Conservation (phyloP, 2,113 vertebrate species). For the Pionites leucogaster region DNA sequence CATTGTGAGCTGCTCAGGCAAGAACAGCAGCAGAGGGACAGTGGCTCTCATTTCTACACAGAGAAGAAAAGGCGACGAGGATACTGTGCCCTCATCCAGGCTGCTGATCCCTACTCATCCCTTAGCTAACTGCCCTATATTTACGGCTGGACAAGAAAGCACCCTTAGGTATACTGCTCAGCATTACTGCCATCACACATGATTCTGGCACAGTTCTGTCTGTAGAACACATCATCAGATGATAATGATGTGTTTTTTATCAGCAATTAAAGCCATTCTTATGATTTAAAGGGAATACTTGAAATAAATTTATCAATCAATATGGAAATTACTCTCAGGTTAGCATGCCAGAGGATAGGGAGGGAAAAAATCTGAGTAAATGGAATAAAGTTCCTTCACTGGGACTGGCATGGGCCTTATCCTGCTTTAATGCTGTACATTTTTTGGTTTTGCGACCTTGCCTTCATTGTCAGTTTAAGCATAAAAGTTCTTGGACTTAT, state of each 20-base stretch:
- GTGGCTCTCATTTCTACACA: not conserved
- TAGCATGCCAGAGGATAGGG: not conserved
- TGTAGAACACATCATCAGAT: accelerated
- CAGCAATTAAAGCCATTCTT: not conserved
- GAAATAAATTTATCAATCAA: not conserved
- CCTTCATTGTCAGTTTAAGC: not conserved
- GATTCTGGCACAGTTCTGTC: not conserved
- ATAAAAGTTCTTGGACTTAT: not conserved
- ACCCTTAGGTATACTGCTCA: not conserved
- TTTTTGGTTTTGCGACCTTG: not conserved
- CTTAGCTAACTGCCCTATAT: not conserved
- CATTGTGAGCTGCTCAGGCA: not conserved
- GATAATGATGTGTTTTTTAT: not conserved
- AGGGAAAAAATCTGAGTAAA: not conserved
- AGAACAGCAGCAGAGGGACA: not conserved
- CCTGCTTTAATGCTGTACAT: not conserved
- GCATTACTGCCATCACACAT: not conserved
- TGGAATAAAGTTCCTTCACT: not conserved
- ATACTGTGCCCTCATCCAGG: not conserved
- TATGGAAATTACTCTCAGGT: not conserved
- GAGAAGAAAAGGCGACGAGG: not conserved
- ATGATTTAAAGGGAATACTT: not conserved
- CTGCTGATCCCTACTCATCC: not conserved
- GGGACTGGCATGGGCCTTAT: not conserved
- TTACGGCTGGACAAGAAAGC: not conserved